Conservation (phyloP, 2,888 invertebrate species). For the Linyphia triangularis region DNA sequence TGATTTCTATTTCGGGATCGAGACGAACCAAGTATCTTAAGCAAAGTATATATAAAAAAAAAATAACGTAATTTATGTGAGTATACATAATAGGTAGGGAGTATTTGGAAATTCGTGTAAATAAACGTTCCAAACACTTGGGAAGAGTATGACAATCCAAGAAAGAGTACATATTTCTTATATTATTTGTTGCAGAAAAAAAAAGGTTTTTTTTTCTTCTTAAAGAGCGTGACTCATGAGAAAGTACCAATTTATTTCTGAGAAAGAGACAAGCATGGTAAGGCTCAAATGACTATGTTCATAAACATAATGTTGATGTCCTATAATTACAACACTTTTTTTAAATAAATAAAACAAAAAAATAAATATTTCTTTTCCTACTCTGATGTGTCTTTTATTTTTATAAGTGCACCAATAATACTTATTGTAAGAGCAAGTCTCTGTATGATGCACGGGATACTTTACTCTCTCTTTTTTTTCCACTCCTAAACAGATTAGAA, state of each 20-base stretch:
- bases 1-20: slow-evolving; percentile 44
- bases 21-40: slow-evolving; percentile 4
- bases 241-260: background rate
- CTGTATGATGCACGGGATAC: no score
- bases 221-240: slow-evolving; percentile 23
- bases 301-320: slow-evolving; percentile 73
- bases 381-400: background rate
- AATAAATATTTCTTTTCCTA: slow-evolving; percentile 71
- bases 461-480: no score
- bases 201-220: background rate
- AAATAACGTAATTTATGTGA: slow-evolving; percentile 36
- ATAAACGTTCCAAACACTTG: slow-evolving; percentile 55
- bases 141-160: slow-evolving; percentile 69
- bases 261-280: slow-evolving; percentile 26
- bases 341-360: slow-evolving; percentile 67
- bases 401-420: background rate
- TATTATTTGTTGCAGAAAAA: background rate
- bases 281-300: slow-evolving; percentile 74
- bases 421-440: no score
- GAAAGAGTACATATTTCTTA: slow-evolving; percentile 43
- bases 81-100: slow-evolving; percentile 33
- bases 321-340: slow-evolving; percentile 72
- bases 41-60: slow-evolving; percentile 60
- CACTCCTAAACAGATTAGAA: no score
- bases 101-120: slow-evolving; percentile 54